Conservation (phyloP, 1,140 invertebrate species). For the Coelopa frigida region DNA sequence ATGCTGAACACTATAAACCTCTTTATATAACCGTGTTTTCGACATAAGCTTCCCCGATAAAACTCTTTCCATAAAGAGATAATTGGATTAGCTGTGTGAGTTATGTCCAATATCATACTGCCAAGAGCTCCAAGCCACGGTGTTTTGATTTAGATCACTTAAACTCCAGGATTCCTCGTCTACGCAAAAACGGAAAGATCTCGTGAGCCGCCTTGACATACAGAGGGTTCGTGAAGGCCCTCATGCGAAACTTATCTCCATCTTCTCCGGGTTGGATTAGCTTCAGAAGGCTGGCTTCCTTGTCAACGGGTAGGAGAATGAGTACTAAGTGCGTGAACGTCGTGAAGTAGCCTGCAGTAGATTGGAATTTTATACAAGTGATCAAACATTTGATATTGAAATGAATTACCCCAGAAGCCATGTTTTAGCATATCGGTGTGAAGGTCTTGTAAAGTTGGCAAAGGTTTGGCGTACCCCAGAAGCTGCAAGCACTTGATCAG, state of each 20-base stretch:
- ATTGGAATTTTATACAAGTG: not conserved
- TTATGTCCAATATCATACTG: too few relatives aligned
- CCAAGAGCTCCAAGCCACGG: too few relatives aligned
- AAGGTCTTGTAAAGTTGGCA: slow-evolving; percentile 26
- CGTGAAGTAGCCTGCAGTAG: slow-evolving; percentile 28
- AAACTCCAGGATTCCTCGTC: slow-evolving; percentile 28
- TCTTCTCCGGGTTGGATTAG: slow-evolving; percentile 31
- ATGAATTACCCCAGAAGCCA: slow-evolving; percentile 33
- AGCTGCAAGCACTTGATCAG: slow-evolving; percentile 26
- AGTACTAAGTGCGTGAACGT: slow-evolving; percentile 37
- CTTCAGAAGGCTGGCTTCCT: slow-evolving; percentile 28
- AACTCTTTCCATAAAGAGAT: too few relatives aligned
- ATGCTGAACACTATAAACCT: too few relatives aligned
- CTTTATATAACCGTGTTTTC: too few relatives aligned
- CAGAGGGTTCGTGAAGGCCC: slow-evolving; percentile 35
- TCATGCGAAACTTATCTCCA: slow-evolving; percentile 30
- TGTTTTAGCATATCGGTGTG: slow-evolving; percentile 38
- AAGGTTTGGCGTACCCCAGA: slow-evolving; percentile 26
- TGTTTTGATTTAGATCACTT: slow-evolving; percentile 4
- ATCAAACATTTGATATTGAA: not conserved
- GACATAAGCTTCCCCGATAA: too few relatives aligned
- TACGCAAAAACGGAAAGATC: slow-evolving; percentile 35
- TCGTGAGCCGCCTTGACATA: slow-evolving; percentile 27
- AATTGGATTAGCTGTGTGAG: too few relatives aligned
- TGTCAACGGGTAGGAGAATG: slow-evolving; percentile 29